These are phyloP conservation scores for Pardosa pseudoannulata DNA, from an alignment of 2,888 invertebrate species.

Conservation along the genomic window DNA sequence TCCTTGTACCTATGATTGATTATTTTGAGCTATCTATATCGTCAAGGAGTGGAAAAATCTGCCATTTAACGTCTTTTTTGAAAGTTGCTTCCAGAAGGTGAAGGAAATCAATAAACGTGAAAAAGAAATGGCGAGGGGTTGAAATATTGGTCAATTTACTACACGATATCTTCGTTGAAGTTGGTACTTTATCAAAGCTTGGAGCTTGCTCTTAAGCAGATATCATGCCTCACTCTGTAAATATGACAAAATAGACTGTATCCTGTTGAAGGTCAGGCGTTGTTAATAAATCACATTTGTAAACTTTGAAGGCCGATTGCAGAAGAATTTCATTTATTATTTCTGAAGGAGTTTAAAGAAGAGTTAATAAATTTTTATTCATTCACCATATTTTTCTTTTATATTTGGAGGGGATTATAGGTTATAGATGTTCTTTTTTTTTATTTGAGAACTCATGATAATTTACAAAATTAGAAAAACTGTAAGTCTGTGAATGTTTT, in stretches of 20 bases:
- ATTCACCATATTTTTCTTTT: no score
- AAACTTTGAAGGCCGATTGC: not conserved
- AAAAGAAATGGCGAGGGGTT: conserved; percentile 39
- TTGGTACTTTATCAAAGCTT: conserved; percentile 41
- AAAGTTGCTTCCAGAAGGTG: conserved; percentile 45
- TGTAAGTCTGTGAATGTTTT: no score
- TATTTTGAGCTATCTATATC: conserved; percentile 33
- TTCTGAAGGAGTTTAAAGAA: not conserved
- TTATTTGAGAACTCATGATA: no score
- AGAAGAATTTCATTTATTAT: not conserved
- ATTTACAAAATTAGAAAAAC: no score
- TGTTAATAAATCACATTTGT: conserved; percentile 26
- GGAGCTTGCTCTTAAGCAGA: not conserved
- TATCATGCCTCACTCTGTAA: conserved; percentile 7
- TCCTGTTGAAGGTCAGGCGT: conserved; percentile 24
- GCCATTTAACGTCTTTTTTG: conserved; percentile 54
- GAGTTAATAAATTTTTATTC: not conserved
- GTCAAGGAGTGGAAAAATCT: conserved; percentile 61
- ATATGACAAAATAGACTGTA: conserved; percentile 20
- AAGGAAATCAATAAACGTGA: conserved; percentile 53
- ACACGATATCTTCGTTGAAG: conserved; percentile 50
- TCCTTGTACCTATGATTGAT: conserved; percentile 53
- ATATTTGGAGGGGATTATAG: no score
- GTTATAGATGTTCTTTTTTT: no score
- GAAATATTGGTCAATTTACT: conserved; percentile 70